A percentile compares a stretch with the other conserved stretches of the same genome.
Conservation (phyloP, 2,113 vertebrate genomes). For the Brachyhypopomus occidentalis region DNA sequence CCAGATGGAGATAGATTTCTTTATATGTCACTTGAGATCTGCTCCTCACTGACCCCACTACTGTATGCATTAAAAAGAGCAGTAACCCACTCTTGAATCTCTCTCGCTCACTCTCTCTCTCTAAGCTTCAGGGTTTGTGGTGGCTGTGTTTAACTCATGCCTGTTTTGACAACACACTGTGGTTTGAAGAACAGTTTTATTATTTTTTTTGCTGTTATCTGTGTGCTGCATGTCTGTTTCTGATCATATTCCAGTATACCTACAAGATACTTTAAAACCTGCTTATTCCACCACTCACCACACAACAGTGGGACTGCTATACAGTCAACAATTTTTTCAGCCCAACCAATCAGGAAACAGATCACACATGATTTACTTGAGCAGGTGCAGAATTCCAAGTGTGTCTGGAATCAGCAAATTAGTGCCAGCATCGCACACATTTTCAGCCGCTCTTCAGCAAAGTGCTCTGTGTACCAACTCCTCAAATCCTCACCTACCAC, state of each 20-base stretch:
- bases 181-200: no score
- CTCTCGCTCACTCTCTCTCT: neutral
- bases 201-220: neutral
- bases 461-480: neutral
- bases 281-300: neutral
- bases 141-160: no score
- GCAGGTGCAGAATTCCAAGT: neutral
- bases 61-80: neutral
- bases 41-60: neutral
- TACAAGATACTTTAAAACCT: no score
- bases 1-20: constrained; percentile 23
- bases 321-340: neutral
- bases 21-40: constrained; percentile 2
- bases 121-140: neutral
- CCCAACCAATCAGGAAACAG: neutral
- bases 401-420: neutral
- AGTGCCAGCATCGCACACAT: neutral
- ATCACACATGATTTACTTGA: neutral
- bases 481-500: neutral
- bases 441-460: neutral
- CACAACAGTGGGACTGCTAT: neutral
- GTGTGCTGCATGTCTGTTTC: neutral
- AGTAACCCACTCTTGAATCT: neutral
- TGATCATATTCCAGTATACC: no score
- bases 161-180: no score